Evolutionary conservation across 2,113 vertebrate genomes (phyloP), one percentile per base, ranked within the genome.

Genomic region (Seriola dumerili): DNA sequence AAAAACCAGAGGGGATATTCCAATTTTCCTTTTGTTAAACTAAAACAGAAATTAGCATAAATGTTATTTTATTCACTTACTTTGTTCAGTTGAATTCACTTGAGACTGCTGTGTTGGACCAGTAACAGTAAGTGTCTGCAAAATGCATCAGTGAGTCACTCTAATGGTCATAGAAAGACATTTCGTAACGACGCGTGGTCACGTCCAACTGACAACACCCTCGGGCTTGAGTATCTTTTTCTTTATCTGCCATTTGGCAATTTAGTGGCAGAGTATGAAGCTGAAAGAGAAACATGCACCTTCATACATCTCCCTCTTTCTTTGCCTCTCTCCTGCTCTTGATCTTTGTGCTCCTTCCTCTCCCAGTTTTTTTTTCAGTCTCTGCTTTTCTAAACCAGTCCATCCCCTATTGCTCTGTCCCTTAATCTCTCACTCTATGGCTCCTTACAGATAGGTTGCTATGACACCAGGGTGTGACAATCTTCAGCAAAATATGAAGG

Each of bases 361-460:
- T 12, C 17, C 2, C 8, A 29, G n/a, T 57, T 46, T 19, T 65
- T 54, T 40, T 38, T 46, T 62, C 36, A 5, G 11, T 46, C 32
- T 32, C 68, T 73, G 38, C 25, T 77, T 68, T 55, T 50, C 63
- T 62, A 36, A 46, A 42, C 29, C 55, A 44, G 62, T 23, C 67
- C 6, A 29, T n/a, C 58, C 52, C 23, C 66, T 48, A 70, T 25
- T 36, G 38, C n/a, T 72, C 65, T 34, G 5, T 57, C 54, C 80
- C 42, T 76, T 77, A 48, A 64, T 80, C 71, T 74, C 59, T 21
- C 4, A 38, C 69, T 29, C 44, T 77, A 16, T 66, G 40, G 62
- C 36, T 79, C 67, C 52, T 75, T 62, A 34, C 69, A 68, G 68
- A 71, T 14, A 62, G 36, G 75, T 83, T 87, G 83, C 82, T 57